phyloP scores from a whole-genome alignment of 2,888 invertebrate genomes.

The Mesorhabditis sp. region DNA sequence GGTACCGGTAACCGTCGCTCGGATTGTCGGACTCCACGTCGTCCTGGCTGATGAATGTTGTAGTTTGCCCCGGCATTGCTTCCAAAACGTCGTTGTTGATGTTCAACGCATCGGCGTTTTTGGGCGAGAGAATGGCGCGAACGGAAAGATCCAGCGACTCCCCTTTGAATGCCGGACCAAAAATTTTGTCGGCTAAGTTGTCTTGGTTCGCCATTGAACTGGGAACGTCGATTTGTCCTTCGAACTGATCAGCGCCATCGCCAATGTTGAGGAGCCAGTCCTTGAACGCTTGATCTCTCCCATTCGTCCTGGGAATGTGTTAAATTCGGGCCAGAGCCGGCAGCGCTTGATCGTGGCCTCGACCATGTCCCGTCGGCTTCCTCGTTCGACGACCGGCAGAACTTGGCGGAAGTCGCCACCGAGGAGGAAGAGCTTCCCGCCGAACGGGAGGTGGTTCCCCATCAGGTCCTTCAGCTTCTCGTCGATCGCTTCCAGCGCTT shows the following conservation, averaged over 20 bases:
- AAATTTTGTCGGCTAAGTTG: conserved; percentile 8
- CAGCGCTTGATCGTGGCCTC: conserved; percentile 13
- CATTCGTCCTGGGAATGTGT: conserved; percentile 9
- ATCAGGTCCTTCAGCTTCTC: conserved; percentile 15
- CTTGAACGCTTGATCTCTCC: conserved; percentile 6
- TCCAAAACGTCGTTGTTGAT: conserved; percentile 13
- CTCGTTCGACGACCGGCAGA: conserved; percentile 17
- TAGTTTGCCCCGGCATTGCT: not conserved
- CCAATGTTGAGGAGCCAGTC: conserved; percentile 14
- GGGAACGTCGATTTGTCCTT: conserved; percentile 12
- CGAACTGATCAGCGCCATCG: conserved; percentile 10
- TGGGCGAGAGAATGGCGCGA: conserved; percentile 15
- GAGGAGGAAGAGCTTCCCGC: not conserved
- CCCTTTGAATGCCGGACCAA: conserved; percentile 7
- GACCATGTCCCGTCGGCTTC: conserved; percentile 8
- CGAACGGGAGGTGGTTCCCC: not conserved
- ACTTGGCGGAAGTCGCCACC: no score
- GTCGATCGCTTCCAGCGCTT: conserved; percentile 17
- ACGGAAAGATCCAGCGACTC: not conserved
- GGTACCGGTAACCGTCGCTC: conserved; percentile 3
- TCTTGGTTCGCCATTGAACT: not conserved
- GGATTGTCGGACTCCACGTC: not conserved
- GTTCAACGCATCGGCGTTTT: conserved; percentile 13
- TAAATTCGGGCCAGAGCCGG: conserved; percentile 10
- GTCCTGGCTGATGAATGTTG: not conserved